These are phyloP conservation scores for Bubalus kerabau DNA, from an alignment of 2,113 vertebrate genomes.

Conservation along the genomic window DNA sequence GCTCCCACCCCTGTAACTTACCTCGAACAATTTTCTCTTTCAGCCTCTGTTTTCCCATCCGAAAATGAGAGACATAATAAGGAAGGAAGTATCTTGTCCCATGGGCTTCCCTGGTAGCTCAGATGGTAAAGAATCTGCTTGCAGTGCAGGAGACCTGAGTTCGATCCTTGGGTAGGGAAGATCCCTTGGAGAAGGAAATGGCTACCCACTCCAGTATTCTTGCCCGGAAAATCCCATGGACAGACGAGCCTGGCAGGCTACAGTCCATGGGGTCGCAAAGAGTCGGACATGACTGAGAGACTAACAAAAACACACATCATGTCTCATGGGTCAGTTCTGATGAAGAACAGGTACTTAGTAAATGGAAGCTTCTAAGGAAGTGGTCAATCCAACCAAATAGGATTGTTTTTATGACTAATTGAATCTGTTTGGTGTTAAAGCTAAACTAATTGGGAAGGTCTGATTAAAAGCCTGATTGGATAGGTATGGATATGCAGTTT, in stretches of 20 bases:
- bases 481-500: neutral
- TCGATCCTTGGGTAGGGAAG: neutral
- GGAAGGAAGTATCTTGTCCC: neutral
- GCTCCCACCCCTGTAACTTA: neutral
- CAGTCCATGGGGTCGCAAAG: neutral
- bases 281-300: rapidly evolving
- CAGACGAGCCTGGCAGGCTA: neutral
- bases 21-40: neutral
- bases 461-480: neutral
- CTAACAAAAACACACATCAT: neutral
- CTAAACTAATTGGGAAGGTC: neutral
- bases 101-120: neutral
- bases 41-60: neutral
- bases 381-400: neutral
- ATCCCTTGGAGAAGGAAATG: neutral
- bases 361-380: neutral
- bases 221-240: neutral
- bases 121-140: neutral
- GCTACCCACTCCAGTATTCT: neutral
- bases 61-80: neutral
- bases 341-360: neutral
- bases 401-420: neutral
- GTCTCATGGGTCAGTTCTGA: neutral
- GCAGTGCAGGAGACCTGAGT: neutral
- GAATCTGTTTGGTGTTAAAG: constrained; percentile 18